A percentile compares a stretch with the other conserved stretches of the same genome.
Conservation (phyloP, 2,113 vertebrate genomes). For the Colinus virginianus region DNA sequence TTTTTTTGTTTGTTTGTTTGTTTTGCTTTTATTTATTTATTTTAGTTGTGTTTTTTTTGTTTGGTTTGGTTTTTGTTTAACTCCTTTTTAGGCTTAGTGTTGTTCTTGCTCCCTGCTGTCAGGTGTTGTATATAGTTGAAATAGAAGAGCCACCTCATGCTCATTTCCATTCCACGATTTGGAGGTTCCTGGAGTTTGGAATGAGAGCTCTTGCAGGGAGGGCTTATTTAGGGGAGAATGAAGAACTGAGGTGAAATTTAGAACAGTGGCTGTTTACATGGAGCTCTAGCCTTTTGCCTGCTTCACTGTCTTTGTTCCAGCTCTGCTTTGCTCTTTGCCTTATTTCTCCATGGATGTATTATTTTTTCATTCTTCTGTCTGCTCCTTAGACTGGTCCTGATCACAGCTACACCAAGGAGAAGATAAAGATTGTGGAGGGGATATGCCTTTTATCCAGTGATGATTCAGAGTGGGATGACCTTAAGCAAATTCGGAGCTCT, state of each 20-base stretch:
- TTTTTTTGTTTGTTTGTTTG: too few relatives aligned
- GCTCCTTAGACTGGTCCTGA: slow-evolving; percentile 85
- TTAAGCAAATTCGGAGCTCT: slow-evolving; percentile 93
- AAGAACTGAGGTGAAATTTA: neutral
- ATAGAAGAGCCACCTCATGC: neutral
- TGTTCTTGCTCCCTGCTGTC: neutral
- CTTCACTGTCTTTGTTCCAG: slow-evolving; percentile 25
- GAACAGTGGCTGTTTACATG: neutral
- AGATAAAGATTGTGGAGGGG: slow-evolving; percentile 97
- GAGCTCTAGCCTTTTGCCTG: neutral
- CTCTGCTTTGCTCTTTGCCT: slow-evolving; percentile 12
- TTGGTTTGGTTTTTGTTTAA: neutral
- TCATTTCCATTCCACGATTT: neutral
- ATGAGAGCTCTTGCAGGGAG: neutral
- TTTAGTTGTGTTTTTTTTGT: neutral
- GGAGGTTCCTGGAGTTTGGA: neutral
- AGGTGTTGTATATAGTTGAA: neutral
- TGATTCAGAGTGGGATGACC: slow-evolving; percentile 95
- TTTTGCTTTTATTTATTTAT: neutral
- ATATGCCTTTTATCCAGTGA: slow-evolving; percentile 94
- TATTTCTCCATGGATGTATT: neutral
- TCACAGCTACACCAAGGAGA: slow-evolving; percentile 93
- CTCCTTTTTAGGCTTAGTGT: neutral
- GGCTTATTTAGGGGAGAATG: rapidly evolving
- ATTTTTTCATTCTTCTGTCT: slow-evolving; percentile 36